Evolutionary conservation across 1,140 invertebrate genomes (phyloP).

Genomic region (Nymphalis io): DNA sequence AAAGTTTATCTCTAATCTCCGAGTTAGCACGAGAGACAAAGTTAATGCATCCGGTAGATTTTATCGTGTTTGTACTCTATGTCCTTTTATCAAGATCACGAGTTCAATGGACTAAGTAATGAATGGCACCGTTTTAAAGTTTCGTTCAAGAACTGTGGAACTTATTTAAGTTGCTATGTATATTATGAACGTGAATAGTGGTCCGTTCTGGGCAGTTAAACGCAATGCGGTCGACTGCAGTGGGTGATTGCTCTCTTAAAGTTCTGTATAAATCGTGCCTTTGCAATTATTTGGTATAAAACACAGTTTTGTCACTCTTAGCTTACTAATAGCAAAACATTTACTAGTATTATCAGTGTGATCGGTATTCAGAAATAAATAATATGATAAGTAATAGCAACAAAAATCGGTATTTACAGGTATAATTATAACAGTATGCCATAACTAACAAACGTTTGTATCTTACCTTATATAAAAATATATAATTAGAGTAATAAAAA

Average conservation of each 20-base stretch:
- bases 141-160: neutral
- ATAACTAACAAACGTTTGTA: too few relatives aligned
- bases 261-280: neutral
- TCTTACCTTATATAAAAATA: too few relatives aligned
- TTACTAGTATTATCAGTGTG: too few relatives aligned
- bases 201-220: neutral
- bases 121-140: conserved; percentile 16
- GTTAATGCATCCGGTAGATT: conserved; percentile 15
- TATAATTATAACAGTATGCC: too few relatives aligned
- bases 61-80: conserved; percentile 14
- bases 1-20: conserved; percentile 19
- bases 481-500: neutral
- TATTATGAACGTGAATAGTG: neutral
- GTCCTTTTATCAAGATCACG: conserved; percentile 11
- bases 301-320: neutral
- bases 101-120: conserved; percentile 15
- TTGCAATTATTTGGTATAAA: neutral
- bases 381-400: too few relatives aligned
- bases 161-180: neutral
- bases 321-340: too few relatives aligned
- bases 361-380: too few relatives aligned
- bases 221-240: conserved; percentile 14
- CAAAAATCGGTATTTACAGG: too few relatives aligned
- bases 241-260: conserved; percentile 8
- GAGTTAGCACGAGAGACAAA: conserved; percentile 6